Conservation (phyloP, 1,140 invertebrate genomes). For the Tetraneura akinire region DNA sequence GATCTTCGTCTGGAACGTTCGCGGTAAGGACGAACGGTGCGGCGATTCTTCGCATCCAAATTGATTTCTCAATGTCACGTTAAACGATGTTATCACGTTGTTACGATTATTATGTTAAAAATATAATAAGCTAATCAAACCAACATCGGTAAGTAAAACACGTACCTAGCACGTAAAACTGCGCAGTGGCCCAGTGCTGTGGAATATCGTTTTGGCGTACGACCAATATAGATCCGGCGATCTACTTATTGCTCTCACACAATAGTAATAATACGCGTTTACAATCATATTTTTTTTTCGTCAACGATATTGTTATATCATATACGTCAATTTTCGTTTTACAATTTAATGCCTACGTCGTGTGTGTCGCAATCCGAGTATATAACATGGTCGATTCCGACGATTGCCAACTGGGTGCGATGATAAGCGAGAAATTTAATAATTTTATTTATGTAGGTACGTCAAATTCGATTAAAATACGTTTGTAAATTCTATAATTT, state of each 20-base stretch:
- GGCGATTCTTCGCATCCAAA: neutral
- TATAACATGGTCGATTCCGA: neutral
- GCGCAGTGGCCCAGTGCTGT: neutral
- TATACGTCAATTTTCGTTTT: neutral
- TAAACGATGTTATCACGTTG: neutral
- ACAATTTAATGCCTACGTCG: too few relatives aligned
- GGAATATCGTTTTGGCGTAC: conserved; percentile 10
- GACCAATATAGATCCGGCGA: neutral
- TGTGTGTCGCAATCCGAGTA: neutral
- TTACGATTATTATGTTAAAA: conserved; percentile 9
- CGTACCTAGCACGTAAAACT: neutral
- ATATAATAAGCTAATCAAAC: neutral
- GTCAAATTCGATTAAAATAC: too few relatives aligned
- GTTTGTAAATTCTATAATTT: too few relatives aligned
- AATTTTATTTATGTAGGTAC: too few relatives aligned
- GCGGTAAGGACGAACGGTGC: neutral
- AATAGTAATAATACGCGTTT: too few relatives aligned
- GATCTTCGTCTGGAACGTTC: neutral
- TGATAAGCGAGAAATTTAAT: neutral
- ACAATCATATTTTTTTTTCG: too few relatives aligned
- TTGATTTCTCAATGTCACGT: neutral
- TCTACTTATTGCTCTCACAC: too few relatives aligned
- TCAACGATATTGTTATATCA: neutral
- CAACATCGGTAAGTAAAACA: neutral
- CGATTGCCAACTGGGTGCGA: conserved; percentile 38